Percentiles rank a stretch among this genome's conserved stretches.
Conservation (phyloP, 1,140 invertebrate genomes). For the Grapholita molesta region DNA sequence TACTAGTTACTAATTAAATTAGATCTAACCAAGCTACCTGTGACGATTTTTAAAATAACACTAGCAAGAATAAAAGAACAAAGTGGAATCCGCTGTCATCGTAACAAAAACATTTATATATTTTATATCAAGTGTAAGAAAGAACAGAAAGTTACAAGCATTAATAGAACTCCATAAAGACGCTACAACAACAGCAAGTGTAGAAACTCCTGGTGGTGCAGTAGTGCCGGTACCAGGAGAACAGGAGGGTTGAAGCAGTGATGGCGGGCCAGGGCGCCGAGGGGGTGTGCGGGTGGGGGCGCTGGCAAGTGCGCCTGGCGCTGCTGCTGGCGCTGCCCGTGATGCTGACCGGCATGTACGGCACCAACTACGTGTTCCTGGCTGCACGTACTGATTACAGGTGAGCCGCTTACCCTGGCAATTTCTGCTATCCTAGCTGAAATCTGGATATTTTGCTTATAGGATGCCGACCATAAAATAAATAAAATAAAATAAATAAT, state of each 20-base stretch:
- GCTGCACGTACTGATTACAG: slow-evolving; percentile 69
- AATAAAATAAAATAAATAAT: background rate
- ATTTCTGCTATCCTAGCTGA: too few relatives aligned
- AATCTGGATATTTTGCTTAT: too few relatives aligned
- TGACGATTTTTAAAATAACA: too few relatives aligned
- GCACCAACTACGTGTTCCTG: slow-evolving; percentile 82
- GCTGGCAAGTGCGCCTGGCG: slow-evolving; percentile 64
- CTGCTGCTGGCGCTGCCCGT: slow-evolving; percentile 76
- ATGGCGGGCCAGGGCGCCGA: slow-evolving; percentile 26
- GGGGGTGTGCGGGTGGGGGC: slow-evolving; percentile 47
- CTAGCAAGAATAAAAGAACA: too few relatives aligned
- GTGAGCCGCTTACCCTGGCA: too few relatives aligned
- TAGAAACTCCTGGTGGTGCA: background rate
- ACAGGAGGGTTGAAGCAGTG: background rate
- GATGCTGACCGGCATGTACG: slow-evolving; percentile 79
- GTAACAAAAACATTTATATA: too few relatives aligned
- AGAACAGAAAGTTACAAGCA: background rate
- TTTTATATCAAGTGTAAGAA: background rate
- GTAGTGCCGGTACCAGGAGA: background rate
- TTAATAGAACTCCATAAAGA: too few relatives aligned
- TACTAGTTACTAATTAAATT: too few relatives aligned
- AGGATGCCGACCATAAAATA: background rate
- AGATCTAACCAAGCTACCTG: too few relatives aligned
- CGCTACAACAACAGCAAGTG: background rate
- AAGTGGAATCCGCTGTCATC: too few relatives aligned